phyloP scores from a whole-genome alignment of 1,140 invertebrate genomes.

The Magallana angulata region DNA sequence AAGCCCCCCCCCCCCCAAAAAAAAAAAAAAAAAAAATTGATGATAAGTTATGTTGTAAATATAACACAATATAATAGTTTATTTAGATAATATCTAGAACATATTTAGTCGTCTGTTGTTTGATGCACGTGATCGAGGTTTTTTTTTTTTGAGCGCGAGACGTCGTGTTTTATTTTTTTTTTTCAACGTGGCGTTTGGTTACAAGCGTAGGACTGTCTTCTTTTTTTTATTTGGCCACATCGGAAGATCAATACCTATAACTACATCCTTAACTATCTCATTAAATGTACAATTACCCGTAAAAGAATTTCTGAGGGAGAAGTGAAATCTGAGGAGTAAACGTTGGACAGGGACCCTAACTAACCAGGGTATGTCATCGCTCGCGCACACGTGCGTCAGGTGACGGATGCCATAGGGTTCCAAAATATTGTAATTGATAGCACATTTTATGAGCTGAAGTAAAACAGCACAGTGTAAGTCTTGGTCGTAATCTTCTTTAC shows the following conservation, averaged over 20 bases:
- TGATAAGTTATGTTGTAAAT: too few species aligned
- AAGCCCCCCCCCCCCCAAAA: too few species aligned
- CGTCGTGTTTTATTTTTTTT: too few species aligned
- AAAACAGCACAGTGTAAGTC: neutral
- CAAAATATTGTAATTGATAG: slow-evolving; percentile 19
- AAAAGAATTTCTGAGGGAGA: neutral
- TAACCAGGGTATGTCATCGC: neutral
- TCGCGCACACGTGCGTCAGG: neutral
- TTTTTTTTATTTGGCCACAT: neutral
- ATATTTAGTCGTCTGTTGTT: too few species aligned
- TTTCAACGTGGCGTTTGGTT: too few species aligned
- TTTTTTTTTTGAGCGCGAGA: too few species aligned
- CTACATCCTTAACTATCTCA: slow-evolving; percentile 23
- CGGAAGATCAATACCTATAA: slow-evolving; percentile 19
- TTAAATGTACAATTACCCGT: neutral
- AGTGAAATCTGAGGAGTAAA: neutral
- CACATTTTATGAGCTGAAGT: slow-evolving; percentile 24
- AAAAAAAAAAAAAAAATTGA: too few species aligned
- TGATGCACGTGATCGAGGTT: too few species aligned
- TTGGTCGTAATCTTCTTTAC: slow-evolving; percentile 8
- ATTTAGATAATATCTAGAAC: too few species aligned
- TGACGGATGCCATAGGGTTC: neutral
- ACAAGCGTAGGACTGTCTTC: too few species aligned
- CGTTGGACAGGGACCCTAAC: neutral
- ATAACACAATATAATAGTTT: too few species aligned